Percentiles rank a stretch among this genome's conserved stretches.
phyloP scores from a whole-genome alignment of 2,113 vertebrate species.

The Hypanus sabinus region DNA sequence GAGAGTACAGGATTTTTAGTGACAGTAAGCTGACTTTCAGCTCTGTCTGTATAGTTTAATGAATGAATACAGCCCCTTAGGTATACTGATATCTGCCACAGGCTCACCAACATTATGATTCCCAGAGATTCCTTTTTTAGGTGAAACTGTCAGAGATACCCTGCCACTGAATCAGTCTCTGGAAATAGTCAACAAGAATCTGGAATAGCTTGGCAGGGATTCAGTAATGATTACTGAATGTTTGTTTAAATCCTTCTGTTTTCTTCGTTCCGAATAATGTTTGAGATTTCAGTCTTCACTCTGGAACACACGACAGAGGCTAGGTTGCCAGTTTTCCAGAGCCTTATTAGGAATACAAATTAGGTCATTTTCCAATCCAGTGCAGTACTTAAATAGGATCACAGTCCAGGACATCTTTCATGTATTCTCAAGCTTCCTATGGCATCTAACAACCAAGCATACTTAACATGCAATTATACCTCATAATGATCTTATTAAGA shows the following conservation, averaged over 20 bases:
- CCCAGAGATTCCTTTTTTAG: constrained; percentile 13
- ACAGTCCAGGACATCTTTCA: constrained; percentile 12
- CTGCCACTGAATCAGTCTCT: constrained; percentile 21
- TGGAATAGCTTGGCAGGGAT: constrained; percentile 29
- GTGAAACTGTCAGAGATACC: background rate
- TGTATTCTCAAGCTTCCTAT: background rate
- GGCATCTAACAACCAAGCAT: background rate
- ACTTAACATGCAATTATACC: background rate
- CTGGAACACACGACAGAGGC: background rate
- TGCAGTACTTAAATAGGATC: constrained; percentile 3
- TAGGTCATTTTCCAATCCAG: constrained; percentile 6
- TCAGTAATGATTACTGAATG: background rate
- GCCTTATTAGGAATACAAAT: constrained; percentile 17
- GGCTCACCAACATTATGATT: constrained; percentile 5
- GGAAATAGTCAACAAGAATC: constrained; percentile 32
- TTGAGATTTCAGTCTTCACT: constrained; percentile 14
- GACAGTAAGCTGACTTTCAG: background rate
- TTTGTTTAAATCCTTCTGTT: constrained; percentile 34
- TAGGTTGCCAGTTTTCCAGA: background rate
- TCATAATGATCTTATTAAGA: background rate
- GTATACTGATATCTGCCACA: background rate
- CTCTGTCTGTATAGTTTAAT: background rate
- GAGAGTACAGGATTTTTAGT: background rate
- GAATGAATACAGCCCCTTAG: background rate
- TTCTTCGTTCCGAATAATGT: constrained; percentile 24